These are phyloP conservation scores for Pentalonia nigronervosa DNA, from an alignment of 1,140 invertebrate species.

Conservation along the genomic window DNA sequence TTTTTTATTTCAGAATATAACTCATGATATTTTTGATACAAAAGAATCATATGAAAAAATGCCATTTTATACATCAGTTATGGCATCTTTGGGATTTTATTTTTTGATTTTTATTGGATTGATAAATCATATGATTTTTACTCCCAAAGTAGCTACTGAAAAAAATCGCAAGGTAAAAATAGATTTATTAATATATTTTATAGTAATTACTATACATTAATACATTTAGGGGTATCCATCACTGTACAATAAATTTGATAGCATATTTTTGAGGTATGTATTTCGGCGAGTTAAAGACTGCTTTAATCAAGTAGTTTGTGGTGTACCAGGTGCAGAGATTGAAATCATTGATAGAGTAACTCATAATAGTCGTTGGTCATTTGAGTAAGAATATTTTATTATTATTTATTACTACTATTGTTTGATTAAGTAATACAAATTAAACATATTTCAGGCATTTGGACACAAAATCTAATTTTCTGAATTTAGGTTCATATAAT, in stretches of 20 bases:
- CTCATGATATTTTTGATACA: slow-evolving; percentile 52
- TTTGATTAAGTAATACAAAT: slow-evolving; percentile 56
- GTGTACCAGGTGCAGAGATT: slow-evolving; percentile 86
- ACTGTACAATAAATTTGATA: slow-evolving; percentile 90
- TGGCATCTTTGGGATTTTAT: slow-evolving; percentile 89
- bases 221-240: slow-evolving; percentile 83
- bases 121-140: slow-evolving; percentile 81
- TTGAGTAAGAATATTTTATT: slow-evolving; percentile 71
- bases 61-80: slow-evolving; percentile 78
- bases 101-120: slow-evolving; percentile 86
- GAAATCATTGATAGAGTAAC: slow-evolving; percentile 86
- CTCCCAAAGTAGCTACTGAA: slow-evolving; percentile 79
- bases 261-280: slow-evolving; percentile 93
- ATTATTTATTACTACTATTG: slow-evolving; percentile 56
- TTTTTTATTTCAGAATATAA: slow-evolving; percentile 4
- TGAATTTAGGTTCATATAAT: slow-evolving; percentile 93
- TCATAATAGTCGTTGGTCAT: slow-evolving; percentile 89
- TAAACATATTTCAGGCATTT: slow-evolving; percentile 72
- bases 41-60: slow-evolving; percentile 85
- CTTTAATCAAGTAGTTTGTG: slow-evolving; percentile 92
- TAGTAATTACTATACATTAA: slow-evolving; percentile 53
- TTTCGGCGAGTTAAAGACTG: slow-evolving; percentile 91
- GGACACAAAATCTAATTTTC: slow-evolving; percentile 79
- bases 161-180: slow-evolving; percentile 75
- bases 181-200: neutral